Evolutionary conservation across 1,140 invertebrate genomes (phyloP), one percentile per base, ranked within the genome.

Genomic region (Bathynomus jamesi): DNA sequence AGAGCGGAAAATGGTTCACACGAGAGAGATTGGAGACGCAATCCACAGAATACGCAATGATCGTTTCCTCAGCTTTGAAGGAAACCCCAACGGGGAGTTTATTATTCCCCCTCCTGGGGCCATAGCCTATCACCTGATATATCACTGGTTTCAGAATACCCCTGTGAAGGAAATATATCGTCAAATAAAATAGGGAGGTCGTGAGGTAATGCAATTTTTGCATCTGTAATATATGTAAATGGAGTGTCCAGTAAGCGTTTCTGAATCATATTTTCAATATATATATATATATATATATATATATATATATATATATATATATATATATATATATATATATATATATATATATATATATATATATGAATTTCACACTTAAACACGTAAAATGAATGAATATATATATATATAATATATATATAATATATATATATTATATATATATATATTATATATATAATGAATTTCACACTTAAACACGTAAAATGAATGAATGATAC

Each of bases 1-100:
- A 87, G 77, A 83, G 84, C 76, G 86, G 83, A 4, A 78, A 78
- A 29, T 87, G 87, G 87, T 87, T 87, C 78, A 75, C 80, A 1
- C 79, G 82, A 53, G 75, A 81, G 10, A 83, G 87, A 78, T 79
- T 87, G 0, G 61, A 28, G 72, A 71, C 25, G 83, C 83, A 7
- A 29, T 82, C 8, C 66, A 80, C 2, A 74, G 79, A 46, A 78
- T 82, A 3, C 71, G 73, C 25, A 11, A 70, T 25, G 81, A 84
- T 74, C 83, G 81, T 17, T 40, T 76, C 25, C 28, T 73, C 28
- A 32, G 72, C n/a, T n/a, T n/a, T n/a, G n/a, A n/a, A n/a, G n/a
- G 2, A 53, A 53, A 2, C 40, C 40, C 5, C 2, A 53, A 53
- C 11, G 5, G 21, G 40, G 40, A 53, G 21, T 53, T 1, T 53